Conservation (phyloP, 2,113 vertebrate genomes). For the Hiodon alosoides region DNA sequence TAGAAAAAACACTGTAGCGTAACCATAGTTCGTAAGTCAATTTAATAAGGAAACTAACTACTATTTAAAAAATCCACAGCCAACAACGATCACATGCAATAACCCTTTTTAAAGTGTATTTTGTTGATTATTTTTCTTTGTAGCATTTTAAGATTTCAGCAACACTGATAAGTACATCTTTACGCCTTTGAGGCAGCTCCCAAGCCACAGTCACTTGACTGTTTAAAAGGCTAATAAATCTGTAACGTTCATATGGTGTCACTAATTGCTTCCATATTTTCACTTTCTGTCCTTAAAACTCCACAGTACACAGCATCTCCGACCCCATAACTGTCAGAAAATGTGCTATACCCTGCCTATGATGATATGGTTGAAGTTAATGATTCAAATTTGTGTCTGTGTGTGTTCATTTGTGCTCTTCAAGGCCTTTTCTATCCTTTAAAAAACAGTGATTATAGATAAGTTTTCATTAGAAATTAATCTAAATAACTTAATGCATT, state of each 20-base stretch:
- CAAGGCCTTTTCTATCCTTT: too few species aligned
- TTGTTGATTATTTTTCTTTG: constrained; percentile 40
- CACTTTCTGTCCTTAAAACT: constrained; percentile 4
- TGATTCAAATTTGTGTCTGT: too few species aligned
- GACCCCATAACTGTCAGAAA: constrained; percentile 10
- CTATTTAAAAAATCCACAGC: neutral
- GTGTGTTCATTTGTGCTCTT: too few species aligned
- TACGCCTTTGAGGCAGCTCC: constrained; percentile 29
- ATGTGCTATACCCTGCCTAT: constrained; percentile 9
- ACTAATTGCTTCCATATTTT: constrained; percentile 44
- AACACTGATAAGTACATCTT: constrained; percentile 37
- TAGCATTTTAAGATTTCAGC: constrained; percentile 33
- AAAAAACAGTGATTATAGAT: too few species aligned
- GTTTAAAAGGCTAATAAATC: constrained; percentile 25
- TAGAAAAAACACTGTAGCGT: neutral
- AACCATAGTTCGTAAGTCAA: neutral
- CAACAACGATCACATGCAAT: constrained; percentile 22
- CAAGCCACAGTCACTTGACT: constrained; percentile 25
- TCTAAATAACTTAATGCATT: too few species aligned
- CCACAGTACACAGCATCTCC: constrained; percentile 1
- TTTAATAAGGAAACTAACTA: too few species aligned
- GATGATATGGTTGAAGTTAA: neutral
- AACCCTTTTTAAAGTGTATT: constrained; percentile 39
- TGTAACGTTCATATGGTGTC: constrained; percentile 22
- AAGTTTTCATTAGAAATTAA: too few species aligned